Base-by-base conservation (phyloP, 1,140 invertebrate species). In the Anthonomus grandis region DNA sequence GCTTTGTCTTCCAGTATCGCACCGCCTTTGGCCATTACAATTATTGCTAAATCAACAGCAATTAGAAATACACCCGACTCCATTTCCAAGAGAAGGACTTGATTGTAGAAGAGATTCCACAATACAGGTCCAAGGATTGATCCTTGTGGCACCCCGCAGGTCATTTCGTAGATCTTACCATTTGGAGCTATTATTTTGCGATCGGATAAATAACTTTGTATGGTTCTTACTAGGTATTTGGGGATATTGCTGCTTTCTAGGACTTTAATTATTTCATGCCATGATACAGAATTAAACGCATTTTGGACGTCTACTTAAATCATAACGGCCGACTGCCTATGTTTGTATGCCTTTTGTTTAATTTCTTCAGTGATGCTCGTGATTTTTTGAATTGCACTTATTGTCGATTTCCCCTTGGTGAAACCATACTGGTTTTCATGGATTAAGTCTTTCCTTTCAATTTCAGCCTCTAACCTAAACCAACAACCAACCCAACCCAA, bases 101-200 rank as follows among this genome's bases (percentile, higher is more conserved):
- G 59, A 36, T 74, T 69, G 15, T 72, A 73, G 0, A 58, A 27
- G 1, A 62, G 22, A 27, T 70, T 71, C 73, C 71, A 74, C 0
- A 74, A 46, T 8, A 64, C 55, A 0, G 70, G 72, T 0, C 72
- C 69, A 0, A 71, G 49, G 0, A 70, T 62, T 9, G 66, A 70
- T 0, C 75, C 75, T 55, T 79, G 75, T 0, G 76, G 76, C 22
- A 76, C 75, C 0, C 76, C 74, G 60, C 64, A 71, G 0, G 64
- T 70, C 0, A 68, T 55, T 0, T 22, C 0, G 44, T 68, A 70
- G 12, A 34, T 38, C 4, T 0, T 65, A 64, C 8, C 47, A 47
- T n/a, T 59, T n/a, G n/a, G n/a, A 47, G 1, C 72, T 36, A 27
- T n/a, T 1, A 49, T 49, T 13, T 49, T 15, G 12, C 46, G 22